Base-by-base conservation (phyloP, 1,140 invertebrate species). In the Drosophila azteca region DNA sequence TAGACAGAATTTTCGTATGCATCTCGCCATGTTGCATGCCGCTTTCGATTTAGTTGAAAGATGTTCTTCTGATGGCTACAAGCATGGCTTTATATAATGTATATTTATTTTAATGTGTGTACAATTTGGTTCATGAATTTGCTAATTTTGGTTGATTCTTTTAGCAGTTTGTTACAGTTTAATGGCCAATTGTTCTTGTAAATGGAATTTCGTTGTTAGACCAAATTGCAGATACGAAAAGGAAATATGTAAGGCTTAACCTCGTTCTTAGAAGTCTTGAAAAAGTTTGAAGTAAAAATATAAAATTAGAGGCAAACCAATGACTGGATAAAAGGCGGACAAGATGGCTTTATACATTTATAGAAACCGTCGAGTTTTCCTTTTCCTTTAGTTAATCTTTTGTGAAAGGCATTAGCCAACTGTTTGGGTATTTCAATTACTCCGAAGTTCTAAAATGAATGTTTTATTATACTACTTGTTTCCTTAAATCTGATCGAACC, bases 21-120 rank as follows among this genome's bases (percentile, higher is more conserved):
- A 65, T 51, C 51, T 41, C 52, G 54, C 11, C 24, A 43, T 48
- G 58, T 52, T 58, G 76, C 75, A 72, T 71, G 61, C 13, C 17
- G 39, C 9, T 26, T 20, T 52, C 46, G 8, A 76, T 57, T 58
- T 58, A 70, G 35, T 29, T 11, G 22, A n/a, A n/a, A 41, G 35
- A 39, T 39, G 35, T 39, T 39, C 35, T 39, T 11, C 31, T 31
- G 31, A 31, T 31, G 31, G 6, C 13, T 8, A 65, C n/a, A 67
- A 45, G 26, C 39, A 20, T 46, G 20, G 17, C 3, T 29, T 3
- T 20, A 49, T 49, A 41, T 20, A 45, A 55, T 41, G 41, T 48
- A 15, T 66, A 31, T 41, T 17, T 15, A 53, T 45, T 39, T 39
- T 26, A 8, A 24, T 52, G 48, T 45, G 26, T n/a, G 22, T 29